phyloP scores from a whole-genome alignment of 30 jellyfish, hydroid and myxozoan genomes.

The Turritopsis rubra region DNA sequence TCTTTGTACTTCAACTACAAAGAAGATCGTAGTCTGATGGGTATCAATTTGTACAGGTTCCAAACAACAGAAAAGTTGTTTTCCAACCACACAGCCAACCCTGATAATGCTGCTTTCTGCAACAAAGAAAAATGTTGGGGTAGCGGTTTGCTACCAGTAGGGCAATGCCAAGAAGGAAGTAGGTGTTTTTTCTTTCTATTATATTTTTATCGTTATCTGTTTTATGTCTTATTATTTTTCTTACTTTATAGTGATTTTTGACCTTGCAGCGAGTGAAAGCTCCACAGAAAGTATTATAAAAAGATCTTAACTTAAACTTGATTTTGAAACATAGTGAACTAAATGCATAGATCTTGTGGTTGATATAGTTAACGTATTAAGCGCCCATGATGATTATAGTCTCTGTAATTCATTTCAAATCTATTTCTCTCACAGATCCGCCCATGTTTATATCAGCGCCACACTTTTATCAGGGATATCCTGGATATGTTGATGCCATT shows the following conservation, averaged over 20 bases:
- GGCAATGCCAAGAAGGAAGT: conserved; percentile 87
- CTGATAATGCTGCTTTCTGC: conserved; percentile 78
- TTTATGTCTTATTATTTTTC: too few species aligned
- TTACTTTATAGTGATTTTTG: too few species aligned
- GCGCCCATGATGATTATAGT: too few species aligned
- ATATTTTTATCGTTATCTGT: background rate
- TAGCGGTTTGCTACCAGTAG: conserved; percentile 77
- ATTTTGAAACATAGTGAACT: too few species aligned
- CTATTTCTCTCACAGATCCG: conserved; percentile 67
- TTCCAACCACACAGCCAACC: conserved; percentile 54
- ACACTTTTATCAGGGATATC: conserved; percentile 91
- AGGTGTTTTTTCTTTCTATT: background rate
- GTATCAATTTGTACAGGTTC: conserved; percentile 49
- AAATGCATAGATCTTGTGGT: too few species aligned
- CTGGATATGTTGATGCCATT: conserved; percentile 41
- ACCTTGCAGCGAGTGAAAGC: too few species aligned
- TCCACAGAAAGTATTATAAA: too few species aligned
- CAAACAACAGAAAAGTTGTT: conserved; percentile 65
- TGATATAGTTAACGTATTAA: too few species aligned
- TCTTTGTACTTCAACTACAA: conserved; percentile 56
- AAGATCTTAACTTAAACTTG: too few species aligned
- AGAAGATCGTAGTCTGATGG: conserved; percentile 39
- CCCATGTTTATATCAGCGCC: conserved; percentile 90
- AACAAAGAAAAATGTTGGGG: conserved; percentile 66
- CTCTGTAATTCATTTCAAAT: too few species aligned